These are phyloP conservation scores for Pyrrhosoma nymphula DNA, from an alignment of 2,888 invertebrate species.

Conservation along the genomic window DNA sequence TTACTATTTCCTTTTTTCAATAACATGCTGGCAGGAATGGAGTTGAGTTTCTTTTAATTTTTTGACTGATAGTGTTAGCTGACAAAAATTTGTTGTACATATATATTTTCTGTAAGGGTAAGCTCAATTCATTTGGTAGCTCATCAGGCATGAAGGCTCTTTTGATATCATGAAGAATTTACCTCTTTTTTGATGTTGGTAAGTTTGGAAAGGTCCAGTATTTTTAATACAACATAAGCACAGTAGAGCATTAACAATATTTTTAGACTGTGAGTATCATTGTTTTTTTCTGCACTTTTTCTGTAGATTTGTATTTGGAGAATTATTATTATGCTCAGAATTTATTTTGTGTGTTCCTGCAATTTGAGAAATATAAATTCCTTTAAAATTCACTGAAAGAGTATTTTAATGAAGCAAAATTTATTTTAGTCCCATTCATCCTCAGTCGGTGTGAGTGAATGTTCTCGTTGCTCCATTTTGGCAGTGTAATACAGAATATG, in stretches of 20 bases:
- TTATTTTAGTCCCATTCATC: neutral
- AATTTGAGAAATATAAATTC: neutral
- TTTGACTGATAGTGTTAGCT: slow-evolving; percentile 15
- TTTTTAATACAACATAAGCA: neutral
- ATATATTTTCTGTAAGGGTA: neutral
- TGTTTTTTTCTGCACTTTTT: neutral
- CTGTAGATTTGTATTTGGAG: neutral
- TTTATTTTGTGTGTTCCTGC: slow-evolving; percentile 22
- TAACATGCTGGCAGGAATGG: neutral
- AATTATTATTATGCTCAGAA: neutral
- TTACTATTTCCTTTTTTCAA: neutral
- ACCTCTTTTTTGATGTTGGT: neutral
- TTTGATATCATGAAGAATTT: neutral
- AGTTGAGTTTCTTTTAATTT: neutral
- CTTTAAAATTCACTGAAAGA: neutral
- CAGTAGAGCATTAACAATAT: slow-evolving; percentile 24
- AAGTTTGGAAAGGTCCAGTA: neutral
- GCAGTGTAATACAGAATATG: no score
- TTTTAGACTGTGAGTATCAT: neutral
- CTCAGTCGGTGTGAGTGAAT: no score
- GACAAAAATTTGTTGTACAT: neutral
- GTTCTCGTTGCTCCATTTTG: no score
- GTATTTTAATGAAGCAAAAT: neutral
- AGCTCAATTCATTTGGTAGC: slow-evolving; percentile 27
- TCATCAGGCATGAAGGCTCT: neutral